phyloP scores from a whole-genome alignment of 2,888 invertebrate species.

The Phaonia tiefii region DNA sequence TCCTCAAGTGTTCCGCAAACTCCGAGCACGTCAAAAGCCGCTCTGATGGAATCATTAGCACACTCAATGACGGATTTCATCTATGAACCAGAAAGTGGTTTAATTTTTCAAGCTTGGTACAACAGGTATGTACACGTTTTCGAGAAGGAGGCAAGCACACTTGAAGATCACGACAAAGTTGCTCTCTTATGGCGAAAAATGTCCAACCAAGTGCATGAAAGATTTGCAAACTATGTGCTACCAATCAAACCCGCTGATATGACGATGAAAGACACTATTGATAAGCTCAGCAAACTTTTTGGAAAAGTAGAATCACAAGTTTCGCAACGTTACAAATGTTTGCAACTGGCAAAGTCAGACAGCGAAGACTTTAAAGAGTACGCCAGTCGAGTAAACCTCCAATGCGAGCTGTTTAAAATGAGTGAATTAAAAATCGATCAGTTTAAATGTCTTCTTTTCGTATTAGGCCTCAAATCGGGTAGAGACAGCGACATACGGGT shows the following conservation, averaged over 20 bases:
- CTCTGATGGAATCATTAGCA: conserved; percentile 23
- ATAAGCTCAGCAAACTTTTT: conserved; percentile 31
- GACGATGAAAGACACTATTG: conserved; percentile 14
- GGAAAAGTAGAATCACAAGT: conserved; percentile 37
- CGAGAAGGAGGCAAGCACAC: conserved; percentile 31
- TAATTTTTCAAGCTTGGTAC: conserved; percentile 38
- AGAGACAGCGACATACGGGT: conserved; percentile 37
- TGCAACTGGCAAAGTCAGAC: conserved; percentile 28
- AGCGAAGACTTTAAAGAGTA: conserved; percentile 46
- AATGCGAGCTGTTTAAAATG: no score
- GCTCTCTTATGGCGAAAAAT: background rate
- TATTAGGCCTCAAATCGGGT: conserved; percentile 11
- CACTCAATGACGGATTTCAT: conserved; percentile 29
- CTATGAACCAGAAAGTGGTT: conserved; percentile 33
- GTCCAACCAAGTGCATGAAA: conserved; percentile 35
- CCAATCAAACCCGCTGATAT: conserved; percentile 22
- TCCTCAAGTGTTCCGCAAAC: background rate
- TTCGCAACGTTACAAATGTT: conserved; percentile 42
- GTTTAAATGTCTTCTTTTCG: no score
- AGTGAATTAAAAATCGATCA: no score
- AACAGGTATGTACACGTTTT: conserved; percentile 27
- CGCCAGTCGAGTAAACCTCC: conserved; percentile 32
- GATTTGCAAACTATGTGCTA: background rate
- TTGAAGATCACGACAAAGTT: conserved; percentile 35
- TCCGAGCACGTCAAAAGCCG: conserved; percentile 18